Evolutionary conservation across 2,888 invertebrate species (phyloP).

Genomic region (Galerucella pusilla): DNA sequence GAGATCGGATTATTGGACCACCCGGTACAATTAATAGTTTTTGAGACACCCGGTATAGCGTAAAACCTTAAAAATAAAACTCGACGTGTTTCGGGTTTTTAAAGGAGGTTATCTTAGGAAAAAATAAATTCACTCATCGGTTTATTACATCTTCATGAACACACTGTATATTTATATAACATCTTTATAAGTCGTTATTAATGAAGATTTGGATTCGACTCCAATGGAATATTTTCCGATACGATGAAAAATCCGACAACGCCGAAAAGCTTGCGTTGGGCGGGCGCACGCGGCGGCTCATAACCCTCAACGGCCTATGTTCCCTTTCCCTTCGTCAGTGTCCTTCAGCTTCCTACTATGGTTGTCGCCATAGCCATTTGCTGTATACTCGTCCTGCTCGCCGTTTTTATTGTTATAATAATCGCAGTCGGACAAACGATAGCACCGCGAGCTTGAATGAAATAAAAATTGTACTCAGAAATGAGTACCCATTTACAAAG

Average conservation of each 20-base stretch:
- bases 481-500: neutral
- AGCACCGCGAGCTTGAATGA: constrained; percentile 57
- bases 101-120: too few species aligned
- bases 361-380: constrained; percentile 89
- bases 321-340: constrained; percentile 35
- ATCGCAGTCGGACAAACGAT: constrained; percentile 84
- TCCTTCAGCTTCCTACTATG: constrained; percentile 44
- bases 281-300: constrained; percentile 44
- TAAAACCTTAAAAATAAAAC: too few species aligned
- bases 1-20: too few species aligned
- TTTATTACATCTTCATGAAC: too few species aligned
- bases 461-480: neutral
- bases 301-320: constrained; percentile 37
- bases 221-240: neutral
- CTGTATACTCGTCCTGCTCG: constrained; percentile 82
- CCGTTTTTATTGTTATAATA: constrained; percentile 85
- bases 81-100: too few species aligned
- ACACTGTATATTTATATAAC: neutral
- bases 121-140: too few species aligned
- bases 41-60: too few species aligned
- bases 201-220: too few species aligned
- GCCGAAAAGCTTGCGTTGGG: constrained; percentile 34
- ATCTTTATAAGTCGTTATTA: too few species aligned
- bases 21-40: too few species aligned
- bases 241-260: constrained; percentile 30